Conservation (phyloP, 2,888 invertebrate genomes). For the Crioceris asparagi region DNA sequence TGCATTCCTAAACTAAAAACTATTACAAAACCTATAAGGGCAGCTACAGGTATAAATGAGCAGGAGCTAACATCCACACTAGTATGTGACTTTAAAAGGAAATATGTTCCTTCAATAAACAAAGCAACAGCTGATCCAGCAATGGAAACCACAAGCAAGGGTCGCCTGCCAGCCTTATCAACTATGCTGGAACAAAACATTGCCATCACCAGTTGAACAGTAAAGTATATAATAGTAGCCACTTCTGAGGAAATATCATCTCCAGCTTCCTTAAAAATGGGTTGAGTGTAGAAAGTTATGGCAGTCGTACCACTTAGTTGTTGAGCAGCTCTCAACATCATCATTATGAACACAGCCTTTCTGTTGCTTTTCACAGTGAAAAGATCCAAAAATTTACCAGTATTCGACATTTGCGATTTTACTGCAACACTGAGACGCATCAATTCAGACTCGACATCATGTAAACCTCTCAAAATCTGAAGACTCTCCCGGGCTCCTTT, state of each 20-base stretch:
- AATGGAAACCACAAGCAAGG: constrained; percentile 43
- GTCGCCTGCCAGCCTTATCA: constrained; percentile 45
- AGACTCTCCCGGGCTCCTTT: constrained; percentile 41
- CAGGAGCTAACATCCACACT: constrained; percentile 31
- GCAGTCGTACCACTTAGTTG: constrained; percentile 51
- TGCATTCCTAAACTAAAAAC: constrained; percentile 44
- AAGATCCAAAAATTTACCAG: constrained; percentile 45
- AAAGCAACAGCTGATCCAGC: constrained; percentile 37
- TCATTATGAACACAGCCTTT: constrained; percentile 51
- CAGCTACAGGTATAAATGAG: constrained; percentile 38
- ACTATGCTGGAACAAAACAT: constrained; percentile 47
- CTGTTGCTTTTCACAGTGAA: constrained; percentile 47
- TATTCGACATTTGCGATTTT: constrained; percentile 38
- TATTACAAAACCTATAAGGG: constrained; percentile 40
- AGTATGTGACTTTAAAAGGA: constrained; percentile 36
- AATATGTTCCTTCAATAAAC: constrained; percentile 38
- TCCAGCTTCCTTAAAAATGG: constrained; percentile 37
- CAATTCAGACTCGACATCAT: constrained; percentile 40
- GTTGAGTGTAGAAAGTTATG: constrained; percentile 50
- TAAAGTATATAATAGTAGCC: constrained; percentile 32
- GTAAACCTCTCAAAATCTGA: constrained; percentile 39
- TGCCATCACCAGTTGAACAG: constrained; percentile 46
- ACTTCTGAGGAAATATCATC: constrained; percentile 36
- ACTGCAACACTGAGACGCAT: constrained; percentile 29
- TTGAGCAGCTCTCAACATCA: constrained; percentile 46